Conservation (phyloP, 2,888 invertebrate species). For the Apantesis nais region DNA sequence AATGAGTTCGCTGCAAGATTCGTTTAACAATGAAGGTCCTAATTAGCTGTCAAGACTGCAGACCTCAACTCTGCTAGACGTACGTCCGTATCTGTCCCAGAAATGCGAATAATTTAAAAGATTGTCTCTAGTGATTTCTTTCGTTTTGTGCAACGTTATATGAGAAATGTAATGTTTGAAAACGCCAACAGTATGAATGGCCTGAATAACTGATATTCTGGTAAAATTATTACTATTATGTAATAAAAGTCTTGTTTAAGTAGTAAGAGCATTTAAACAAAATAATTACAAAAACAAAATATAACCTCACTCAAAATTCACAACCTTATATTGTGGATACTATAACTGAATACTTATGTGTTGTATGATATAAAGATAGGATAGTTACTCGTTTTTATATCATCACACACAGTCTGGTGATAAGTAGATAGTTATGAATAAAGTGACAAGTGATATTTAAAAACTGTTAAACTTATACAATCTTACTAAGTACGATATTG, state of each 20-base stretch:
- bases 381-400: background rate
- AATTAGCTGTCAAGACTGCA: conserved; percentile 84
- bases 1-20: conserved; percentile 68
- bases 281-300: background rate
- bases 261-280: background rate
- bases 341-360: background rate
- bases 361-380: background rate
- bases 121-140: conserved; percentile 81
- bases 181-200: background rate
- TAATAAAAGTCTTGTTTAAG: background rate
- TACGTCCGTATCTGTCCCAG: conserved; percentile 74
- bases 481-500: too few species aligned
- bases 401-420: too few species aligned
- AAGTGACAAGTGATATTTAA: too few species aligned
- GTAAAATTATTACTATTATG: background rate
- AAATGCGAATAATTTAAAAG: conserved; percentile 81
- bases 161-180: conserved; percentile 49
- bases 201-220: conserved; percentile 1
- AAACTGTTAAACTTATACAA: too few species aligned
- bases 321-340: background rate
- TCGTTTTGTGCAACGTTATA: conserved; percentile 73
- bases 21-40: conserved; percentile 82
- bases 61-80: conserved; percentile 65
- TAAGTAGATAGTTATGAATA: too few species aligned
- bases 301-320: background rate